phyloP scores from a whole-genome alignment of 2,888 invertebrate genomes.

The Leptinotarsa peninsularis region DNA sequence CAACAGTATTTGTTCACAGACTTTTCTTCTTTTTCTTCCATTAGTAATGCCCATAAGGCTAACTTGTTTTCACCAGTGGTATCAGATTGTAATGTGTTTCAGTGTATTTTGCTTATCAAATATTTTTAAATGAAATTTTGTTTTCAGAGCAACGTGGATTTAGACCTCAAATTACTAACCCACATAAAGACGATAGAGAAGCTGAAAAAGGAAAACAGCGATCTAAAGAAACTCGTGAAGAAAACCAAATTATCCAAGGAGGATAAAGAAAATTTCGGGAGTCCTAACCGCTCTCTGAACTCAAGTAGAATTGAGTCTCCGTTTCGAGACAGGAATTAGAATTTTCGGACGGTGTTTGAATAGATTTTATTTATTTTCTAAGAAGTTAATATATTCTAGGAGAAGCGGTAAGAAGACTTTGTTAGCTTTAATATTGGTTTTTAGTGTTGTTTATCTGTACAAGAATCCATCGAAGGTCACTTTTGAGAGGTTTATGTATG shows the following conservation, averaged over 20 bases:
- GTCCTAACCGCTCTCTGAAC: slow-evolving; percentile 62
- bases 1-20: too few species aligned
- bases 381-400: slow-evolving; percentile 20
- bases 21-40: too few species aligned
- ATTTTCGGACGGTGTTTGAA: neutral
- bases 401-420: slow-evolving; percentile 16
- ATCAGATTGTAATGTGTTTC: neutral
- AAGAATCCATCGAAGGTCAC: slow-evolving; percentile 1
- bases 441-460: slow-evolving; percentile 12
- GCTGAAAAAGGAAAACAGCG: slow-evolving; percentile 59
- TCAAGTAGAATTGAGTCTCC: slow-evolving; percentile 63
- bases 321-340: slow-evolving; percentile 66
- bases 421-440: slow-evolving; percentile 21
- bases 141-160: slow-evolving; percentile 58
- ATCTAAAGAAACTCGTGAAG: slow-evolving; percentile 58
- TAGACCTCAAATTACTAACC: slow-evolving; percentile 55
- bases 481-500: neutral
- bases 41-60: too few species aligned
- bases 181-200: slow-evolving; percentile 65
- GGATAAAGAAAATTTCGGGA: slow-evolving; percentile 68
- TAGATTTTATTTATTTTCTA: slow-evolving; percentile 27
- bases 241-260: slow-evolving; percentile 58
- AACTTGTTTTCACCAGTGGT: too few species aligned
- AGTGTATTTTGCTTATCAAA: neutral
- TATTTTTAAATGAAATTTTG: slow-evolving; percentile 2